These are phyloP conservation scores for Trididemnum nubilum DNA, from an alignment of 23 tunicate species.

Conservation along the genomic window DNA sequence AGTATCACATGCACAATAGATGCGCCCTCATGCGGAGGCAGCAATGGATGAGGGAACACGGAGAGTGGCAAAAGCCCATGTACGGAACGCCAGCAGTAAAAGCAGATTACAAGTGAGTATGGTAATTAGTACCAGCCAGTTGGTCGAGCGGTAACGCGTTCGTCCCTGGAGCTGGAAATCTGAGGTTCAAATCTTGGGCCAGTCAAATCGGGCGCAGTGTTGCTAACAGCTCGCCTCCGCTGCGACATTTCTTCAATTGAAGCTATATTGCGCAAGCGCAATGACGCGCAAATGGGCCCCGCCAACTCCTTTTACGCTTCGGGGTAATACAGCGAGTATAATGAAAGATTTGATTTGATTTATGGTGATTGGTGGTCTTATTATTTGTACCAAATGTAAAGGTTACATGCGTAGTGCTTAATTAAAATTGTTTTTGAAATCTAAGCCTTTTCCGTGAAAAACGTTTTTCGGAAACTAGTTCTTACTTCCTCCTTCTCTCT, in stretches of 20 bases:
- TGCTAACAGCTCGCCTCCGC: background rate
- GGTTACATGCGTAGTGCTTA: no score
- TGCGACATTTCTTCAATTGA: background rate
- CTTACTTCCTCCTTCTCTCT: no score
- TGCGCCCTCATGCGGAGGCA: constrained; percentile 66
- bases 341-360: background rate
- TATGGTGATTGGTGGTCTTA: no score
- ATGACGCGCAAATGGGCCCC: background rate
- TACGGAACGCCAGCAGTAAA: constrained; percentile 73
- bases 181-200: background rate
- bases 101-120: constrained; percentile 68
- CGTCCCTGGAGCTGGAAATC: background rate
- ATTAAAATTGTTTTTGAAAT: no score
- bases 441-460: no score
- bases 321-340: background rate
- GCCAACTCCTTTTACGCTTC: background rate
- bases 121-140: background rate
- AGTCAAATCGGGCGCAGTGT: background rate
- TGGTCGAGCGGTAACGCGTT: background rate
- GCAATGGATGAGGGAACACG: constrained; percentile 77
- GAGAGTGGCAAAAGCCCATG: constrained; percentile 91
- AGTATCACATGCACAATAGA: constrained; percentile 68
- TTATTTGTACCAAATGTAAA: no score
- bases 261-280: background rate
- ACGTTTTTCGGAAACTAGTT: no score